Evolutionary conservation across 2,888 invertebrate species (phyloP), one percentile per base, ranked within the genome.

Genomic region (Calameuta idolon): DNA sequence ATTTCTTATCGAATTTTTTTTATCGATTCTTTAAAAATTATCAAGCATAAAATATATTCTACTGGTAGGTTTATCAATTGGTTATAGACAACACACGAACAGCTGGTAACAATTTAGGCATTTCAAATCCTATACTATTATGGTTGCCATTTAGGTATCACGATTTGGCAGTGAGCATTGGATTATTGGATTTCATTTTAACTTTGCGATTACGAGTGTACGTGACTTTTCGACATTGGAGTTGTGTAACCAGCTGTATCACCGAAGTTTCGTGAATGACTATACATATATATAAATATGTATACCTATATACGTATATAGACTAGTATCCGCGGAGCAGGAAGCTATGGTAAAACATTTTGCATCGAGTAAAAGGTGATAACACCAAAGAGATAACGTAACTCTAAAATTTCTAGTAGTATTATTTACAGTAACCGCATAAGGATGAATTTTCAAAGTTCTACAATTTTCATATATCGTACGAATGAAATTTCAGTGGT

Each of bases 181-280:
- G 76, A 76, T 76, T 76, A 76, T 76, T 73, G 76, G 76, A 76
- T 76, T 73, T 34, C 34, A 33, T 76, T 76, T 73, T 73, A 37
- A 76, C 76, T 37, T 55, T 11, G 71, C 73, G 76, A 76, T 73
- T 76, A 76, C 55, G 55, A 30, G 31, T 12, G 55, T 73, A 76
- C 76, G 76, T 76, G 76, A 76, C 76, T 76, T 40, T 76, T 76
- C 15, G 34, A 73, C 55, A 55, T 23, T 55, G 55, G 55, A 55
- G 23, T 55, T 55, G 23, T 55, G 23, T 55, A 23, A 23, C 2
- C 23, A 55, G 15, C 55, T 55, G 55, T 23, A 55, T 55, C 55
- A 23, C 23, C 23, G 55, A 55, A 55, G 23, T 55, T 55, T 55
- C 1, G 23, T 55, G 23, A 55, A 55, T 55, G 55, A 23, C 55